Percentiles rank a stretch among this genome's conserved stretches.
These are phyloP conservation scores for Paraplagusia blochii DNA, from an alignment of 2,113 vertebrate genomes.

Conservation along the genomic window DNA sequence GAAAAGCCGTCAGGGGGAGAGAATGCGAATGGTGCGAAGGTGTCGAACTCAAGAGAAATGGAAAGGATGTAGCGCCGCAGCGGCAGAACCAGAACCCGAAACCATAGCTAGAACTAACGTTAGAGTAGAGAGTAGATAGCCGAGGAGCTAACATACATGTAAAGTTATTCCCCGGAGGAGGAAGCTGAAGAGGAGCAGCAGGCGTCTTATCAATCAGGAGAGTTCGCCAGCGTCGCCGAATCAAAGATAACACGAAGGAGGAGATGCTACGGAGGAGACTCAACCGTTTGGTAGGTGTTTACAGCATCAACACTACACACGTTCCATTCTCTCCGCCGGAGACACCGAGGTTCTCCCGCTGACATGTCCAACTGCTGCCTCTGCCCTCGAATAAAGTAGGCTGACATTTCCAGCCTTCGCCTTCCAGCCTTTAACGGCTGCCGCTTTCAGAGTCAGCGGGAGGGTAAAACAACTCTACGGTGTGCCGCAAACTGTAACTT, in stretches of 20 bases:
- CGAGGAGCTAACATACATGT: conserved; percentile 70
- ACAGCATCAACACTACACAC: conserved; percentile 13
- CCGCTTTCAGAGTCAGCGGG: background rate
- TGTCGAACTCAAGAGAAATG: conserved; percentile 62
- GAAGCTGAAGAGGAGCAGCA: conserved; percentile 51
- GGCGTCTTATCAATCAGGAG: conserved; percentile 56
- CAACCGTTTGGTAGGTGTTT: conserved; percentile 73
- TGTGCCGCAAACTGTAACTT: conserved; percentile 22
- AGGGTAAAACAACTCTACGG: background rate
- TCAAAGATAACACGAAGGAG: conserved; percentile 30
- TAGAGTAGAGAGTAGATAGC: conserved; percentile 57
- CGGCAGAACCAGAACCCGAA: conserved; percentile 64
- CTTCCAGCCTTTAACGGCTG: background rate
- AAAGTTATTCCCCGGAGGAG: conserved; percentile 68
- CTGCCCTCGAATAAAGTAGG: conserved; percentile 1
- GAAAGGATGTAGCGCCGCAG: conserved; percentile 75
- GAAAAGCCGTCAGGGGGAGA: conserved; percentile 61
- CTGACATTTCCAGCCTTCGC: background rate
- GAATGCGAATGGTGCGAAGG: conserved; percentile 75
- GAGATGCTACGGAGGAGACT: conserved; percentile 77
- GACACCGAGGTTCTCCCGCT: conserved; percentile 37
- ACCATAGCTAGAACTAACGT: conserved; percentile 62
- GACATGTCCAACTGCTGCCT: conserved; percentile 23
- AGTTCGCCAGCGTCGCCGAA: conserved; percentile 50
- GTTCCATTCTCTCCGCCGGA: conserved; percentile 38